These are phyloP conservation scores for Tineola bisselliella DNA, from an alignment of 2,888 invertebrate genomes.

Conservation along the genomic window DNA sequence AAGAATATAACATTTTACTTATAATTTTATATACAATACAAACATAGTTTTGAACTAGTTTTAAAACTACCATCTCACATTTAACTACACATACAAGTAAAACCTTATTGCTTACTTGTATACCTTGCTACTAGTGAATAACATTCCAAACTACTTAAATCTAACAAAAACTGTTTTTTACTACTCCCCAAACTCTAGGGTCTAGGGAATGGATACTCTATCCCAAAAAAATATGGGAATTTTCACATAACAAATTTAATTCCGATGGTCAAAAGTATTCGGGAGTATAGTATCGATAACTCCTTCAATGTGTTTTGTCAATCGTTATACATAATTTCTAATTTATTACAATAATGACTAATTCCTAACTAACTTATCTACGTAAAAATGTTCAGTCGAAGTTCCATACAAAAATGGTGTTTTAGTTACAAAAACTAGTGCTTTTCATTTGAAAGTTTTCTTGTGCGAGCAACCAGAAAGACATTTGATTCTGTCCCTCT, in stretches of 20 bases:
- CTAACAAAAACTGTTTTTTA: background rate
- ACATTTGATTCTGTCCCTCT: no score
- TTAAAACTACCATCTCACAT: constrained; percentile 60
- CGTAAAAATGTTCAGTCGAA: constrained; percentile 66
- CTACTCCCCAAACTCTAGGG: background rate
- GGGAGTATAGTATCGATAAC: no score
- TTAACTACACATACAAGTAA: background rate
- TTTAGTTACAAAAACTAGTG: constrained; percentile 25
- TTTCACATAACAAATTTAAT: no score
- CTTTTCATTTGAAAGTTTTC: background rate
- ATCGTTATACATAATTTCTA: no score
- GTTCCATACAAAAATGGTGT: constrained; percentile 61
- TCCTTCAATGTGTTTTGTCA: no score
- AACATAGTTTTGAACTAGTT: constrained; percentile 67
- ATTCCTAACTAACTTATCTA: constrained; percentile 48
- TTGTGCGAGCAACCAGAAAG: background rate
- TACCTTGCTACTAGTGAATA: no score
- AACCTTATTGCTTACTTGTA: background rate
- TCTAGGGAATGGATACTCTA: no score
- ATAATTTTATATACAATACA: constrained; percentile 47
- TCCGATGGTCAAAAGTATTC: no score
- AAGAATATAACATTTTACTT: no score
- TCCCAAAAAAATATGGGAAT: no score
- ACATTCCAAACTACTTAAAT: background rate
- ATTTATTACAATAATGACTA: constrained; percentile 17